Percentiles rank a stretch among this genome's conserved stretches.
Evolutionary conservation across 2,797 vertebrate species (phyloP).

Genomic region (Parauchenoglanis punctatus): DNA sequence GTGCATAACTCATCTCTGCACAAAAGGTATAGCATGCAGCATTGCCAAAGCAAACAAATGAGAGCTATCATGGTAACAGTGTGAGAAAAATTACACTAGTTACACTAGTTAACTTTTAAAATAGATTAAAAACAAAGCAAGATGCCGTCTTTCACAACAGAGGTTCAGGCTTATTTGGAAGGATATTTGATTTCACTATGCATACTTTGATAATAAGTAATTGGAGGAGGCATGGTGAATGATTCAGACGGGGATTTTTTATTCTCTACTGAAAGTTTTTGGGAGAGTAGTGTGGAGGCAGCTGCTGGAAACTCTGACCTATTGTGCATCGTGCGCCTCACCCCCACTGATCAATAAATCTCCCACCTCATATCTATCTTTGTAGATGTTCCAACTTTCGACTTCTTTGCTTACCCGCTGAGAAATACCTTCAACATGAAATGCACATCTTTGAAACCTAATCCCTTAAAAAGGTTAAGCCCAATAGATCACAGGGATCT

Average conservation of each 20-base stretch:
- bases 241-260: conserved; percentile 13
- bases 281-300: background rate
- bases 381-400: conserved; percentile 37
- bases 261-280: background rate
- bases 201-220: conserved; percentile 12
- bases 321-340: conserved; percentile 14
- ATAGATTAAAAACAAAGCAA: background rate
- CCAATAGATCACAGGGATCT: background rate
- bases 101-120: background rate
- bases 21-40: conserved; percentile 22
- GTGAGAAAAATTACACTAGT: background rate
- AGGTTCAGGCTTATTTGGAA: background rate
- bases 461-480: conserved; percentile 13
- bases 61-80: conserved; percentile 28
- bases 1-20: conserved; percentile 31
- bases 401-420: conserved; percentile 25
- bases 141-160: no score
- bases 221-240: conserved; percentile 16
- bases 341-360: conserved; percentile 39
- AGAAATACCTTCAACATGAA: conserved; percentile 43
- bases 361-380: conserved; percentile 26
- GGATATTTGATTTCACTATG: background rate
- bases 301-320: conserved; percentile 47
- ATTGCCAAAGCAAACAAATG: conserved; percentile 49
- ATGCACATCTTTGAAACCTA: conserved; percentile 31